A percentile compares a stretch with the other conserved stretches of the same genome.
These are phyloP conservation scores for Dryas iulia DNA, from an alignment of 1,140 invertebrate genomes.

Conservation along the genomic window DNA sequence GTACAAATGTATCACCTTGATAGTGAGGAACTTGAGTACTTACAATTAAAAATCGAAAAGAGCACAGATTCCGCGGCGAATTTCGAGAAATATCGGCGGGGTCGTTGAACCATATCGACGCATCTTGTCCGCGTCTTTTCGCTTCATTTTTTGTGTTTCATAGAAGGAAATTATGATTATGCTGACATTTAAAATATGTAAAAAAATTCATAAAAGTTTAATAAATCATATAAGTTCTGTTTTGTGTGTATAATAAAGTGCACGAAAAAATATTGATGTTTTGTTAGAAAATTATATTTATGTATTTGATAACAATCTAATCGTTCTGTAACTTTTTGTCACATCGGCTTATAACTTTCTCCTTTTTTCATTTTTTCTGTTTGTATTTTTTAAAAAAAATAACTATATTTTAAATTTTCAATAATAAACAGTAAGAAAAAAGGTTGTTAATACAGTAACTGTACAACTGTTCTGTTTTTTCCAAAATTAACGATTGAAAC, in stretches of 20 bases:
- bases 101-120: slow-evolving; percentile 71
- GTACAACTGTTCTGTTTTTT: slow-evolving; percentile 12
- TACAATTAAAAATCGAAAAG: slow-evolving; percentile 78
- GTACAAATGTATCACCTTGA: slow-evolving; percentile 69
- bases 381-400: too few relatives aligned
- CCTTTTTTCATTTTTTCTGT: too few relatives aligned
- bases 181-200: slow-evolving; percentile 11
- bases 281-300: background rate
- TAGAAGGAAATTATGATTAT: slow-evolving; percentile 26
- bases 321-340: background rate
- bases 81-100: slow-evolving; percentile 78
- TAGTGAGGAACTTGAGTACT: slow-evolving; percentile 52
- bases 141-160: slow-evolving; percentile 46
- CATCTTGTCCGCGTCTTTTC: slow-evolving; percentile 65
- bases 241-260: background rate
- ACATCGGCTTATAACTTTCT: background rate
- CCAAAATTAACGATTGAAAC: slow-evolving; percentile 14
- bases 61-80: slow-evolving; percentile 71
- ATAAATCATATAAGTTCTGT: background rate
- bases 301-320: background rate
- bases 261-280: background rate
- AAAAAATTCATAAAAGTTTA: background rate
- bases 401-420: too few relatives aligned
- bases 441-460: background rate
- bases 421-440: too few relatives aligned